Evolutionary conservation across 1,140 invertebrate genomes (phyloP).

Genomic region (Sinonovacula constricta): DNA sequence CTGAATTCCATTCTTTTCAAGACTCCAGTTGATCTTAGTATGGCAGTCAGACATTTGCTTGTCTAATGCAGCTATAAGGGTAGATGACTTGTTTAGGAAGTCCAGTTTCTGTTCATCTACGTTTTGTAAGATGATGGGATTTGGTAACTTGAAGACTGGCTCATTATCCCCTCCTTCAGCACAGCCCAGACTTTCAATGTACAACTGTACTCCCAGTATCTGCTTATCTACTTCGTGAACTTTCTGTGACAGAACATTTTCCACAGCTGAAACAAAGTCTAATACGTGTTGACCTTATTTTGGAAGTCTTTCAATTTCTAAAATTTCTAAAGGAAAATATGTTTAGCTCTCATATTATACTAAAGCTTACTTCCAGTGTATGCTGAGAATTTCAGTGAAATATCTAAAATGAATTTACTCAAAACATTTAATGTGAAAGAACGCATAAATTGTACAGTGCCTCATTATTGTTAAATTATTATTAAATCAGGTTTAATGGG

Average conservation of each 20-base stretch:
- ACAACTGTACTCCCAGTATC: conserved; percentile 30
- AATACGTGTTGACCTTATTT: background rate
- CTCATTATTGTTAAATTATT: too few relatives aligned
- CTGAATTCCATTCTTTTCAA: background rate
- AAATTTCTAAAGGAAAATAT: background rate
- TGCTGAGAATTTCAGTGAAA: background rate
- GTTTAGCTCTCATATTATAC: too few relatives aligned
- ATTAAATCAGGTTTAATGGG: too few relatives aligned
- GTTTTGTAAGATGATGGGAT: background rate
- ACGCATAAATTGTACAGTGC: too few relatives aligned
- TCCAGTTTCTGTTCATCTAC: conserved; percentile 17
- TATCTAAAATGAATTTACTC: too few relatives aligned
- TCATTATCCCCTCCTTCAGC: conserved; percentile 37
- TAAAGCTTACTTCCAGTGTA: background rate
- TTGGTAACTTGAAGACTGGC: conserved; percentile 7
- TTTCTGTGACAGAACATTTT: conserved; percentile 24
- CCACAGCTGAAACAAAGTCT: conserved; percentile 47
- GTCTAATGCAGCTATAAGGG: conserved; percentile 4
- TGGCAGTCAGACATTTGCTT: conserved; percentile 6
- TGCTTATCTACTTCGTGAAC: conserved; percentile 39
- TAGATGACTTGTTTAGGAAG: conserved; percentile 25
- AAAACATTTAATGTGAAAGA: too few relatives aligned
- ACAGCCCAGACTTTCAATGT: conserved; percentile 49
- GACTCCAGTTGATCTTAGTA: conserved; percentile 3
- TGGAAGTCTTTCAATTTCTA: background rate